Evolutionary conservation across 2,113 vertebrate species (phyloP), one percentile per base, ranked within the genome.

Genomic region (Lasiurus cinereus): DNA sequence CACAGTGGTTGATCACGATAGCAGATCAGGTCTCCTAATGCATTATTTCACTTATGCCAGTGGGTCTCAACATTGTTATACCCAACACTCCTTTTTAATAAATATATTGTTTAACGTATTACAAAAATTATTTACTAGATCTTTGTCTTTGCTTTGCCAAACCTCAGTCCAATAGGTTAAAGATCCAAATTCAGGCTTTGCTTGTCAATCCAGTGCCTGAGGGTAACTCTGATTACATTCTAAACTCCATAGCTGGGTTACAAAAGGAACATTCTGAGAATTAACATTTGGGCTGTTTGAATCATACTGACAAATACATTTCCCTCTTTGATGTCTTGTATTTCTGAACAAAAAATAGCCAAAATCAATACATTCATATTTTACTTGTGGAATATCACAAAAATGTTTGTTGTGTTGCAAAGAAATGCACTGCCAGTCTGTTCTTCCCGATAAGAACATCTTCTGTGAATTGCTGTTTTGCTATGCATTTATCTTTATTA

Each of bases 281-380:
- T 94, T 31, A 93, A 56, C 39, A 82, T 79, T 76, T 82, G 54
- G 7, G 18, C 14, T 94, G 43, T 88, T 94, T 31, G 36, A 87
- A 73, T 84, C 22, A 12, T 56, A 76, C 31, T 77, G 69, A 94
- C 46, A 74, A 93, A 89, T 77, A 6, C n/a, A 52, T 73, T 94
- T 92, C 84, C 86, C 4, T 70, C 83, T 96, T 83, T 52, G 64
- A 84, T 77, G 22, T 39, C 33, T 6, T 31, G 24, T 89, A 66
- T 91, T 96, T 93, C 79, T 84, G 62, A 91, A 79, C 39, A 74
- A 89, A 72, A 90, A 94, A 77, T 94, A 82, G 50, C 15, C 83
- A 93, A 95, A 86, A 93, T 95, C 90, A 94, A 79, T 95, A 95
- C 66, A 93, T 96, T 92, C 21, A 19, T 64, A 79, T 92, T 96